Evolutionary conservation across 1,140 invertebrate genomes (phyloP).

Genomic region (Drosophila triauraria): DNA sequence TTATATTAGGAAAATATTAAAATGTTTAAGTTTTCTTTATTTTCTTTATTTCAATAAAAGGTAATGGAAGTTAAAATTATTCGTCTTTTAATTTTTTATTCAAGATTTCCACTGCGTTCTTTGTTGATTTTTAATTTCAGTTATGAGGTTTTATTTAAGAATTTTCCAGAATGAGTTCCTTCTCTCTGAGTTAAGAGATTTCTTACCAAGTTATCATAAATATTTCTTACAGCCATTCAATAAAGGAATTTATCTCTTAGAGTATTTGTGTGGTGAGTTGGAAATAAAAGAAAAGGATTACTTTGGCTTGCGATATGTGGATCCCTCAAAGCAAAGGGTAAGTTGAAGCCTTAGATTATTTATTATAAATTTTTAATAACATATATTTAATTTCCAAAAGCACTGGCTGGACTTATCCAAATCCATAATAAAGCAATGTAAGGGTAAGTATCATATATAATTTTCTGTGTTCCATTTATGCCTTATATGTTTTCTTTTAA

Average conservation of each 20-base stretch:
- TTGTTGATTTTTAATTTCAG: background rate
- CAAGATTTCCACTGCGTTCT: background rate
- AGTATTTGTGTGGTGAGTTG: constrained; percentile 96
- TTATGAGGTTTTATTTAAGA: background rate
- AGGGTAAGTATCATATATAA: constrained; percentile 88
- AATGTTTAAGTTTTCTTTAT: background rate
- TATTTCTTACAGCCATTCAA: constrained; percentile 91
- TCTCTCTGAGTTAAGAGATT: background rate
- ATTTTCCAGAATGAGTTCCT: background rate
- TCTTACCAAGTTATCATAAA: background rate
- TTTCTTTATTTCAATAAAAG: constrained; percentile 1
- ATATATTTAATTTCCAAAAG: too few species aligned
- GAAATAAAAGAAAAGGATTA: constrained; percentile 98
- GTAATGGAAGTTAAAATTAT: background rate
- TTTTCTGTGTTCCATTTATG: background rate
- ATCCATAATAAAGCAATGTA: constrained; percentile 97
- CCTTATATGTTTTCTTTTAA: background rate
- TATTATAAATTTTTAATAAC: too few species aligned
- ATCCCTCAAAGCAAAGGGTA: constrained; percentile 96
- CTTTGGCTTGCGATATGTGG: constrained; percentile 98
- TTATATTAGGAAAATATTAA: background rate
- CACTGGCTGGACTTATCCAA: constrained; percentile 98
- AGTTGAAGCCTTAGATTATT: too few species aligned
- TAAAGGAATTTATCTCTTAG: constrained; percentile 96
- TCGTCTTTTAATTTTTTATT: background rate